Base-by-base conservation (phyloP, 2,888 invertebrate species). In the Apamea crenata region DNA sequence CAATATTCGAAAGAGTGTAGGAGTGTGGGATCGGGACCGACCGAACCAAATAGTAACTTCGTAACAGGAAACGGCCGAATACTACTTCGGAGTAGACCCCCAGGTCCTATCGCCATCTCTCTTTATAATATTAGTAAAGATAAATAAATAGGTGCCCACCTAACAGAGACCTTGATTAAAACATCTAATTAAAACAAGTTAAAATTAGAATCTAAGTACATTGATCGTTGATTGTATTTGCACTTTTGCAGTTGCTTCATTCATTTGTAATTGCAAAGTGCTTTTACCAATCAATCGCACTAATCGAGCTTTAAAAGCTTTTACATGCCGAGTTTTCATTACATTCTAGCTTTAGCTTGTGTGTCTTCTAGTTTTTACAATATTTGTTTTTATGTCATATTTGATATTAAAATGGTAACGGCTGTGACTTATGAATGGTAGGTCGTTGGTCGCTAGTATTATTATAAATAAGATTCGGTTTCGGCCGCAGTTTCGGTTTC, bases 251-350 rank as follows among this genome's bases (percentile, higher is more conserved):
- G 59, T 78, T 70, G 29, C 29, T 79, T 59, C 47, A 79, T 83
- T 73, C n/a, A 21, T 40, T 83, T 70, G 53, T 80, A 79, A 82
- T 80, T 80, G 29, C 70, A 74, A 74, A 79, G 61, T 79, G 80
- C 66, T 79, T 83, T 74, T 79, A 71, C 44, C 44, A 80, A 82
- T 80, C 80, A 80, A 70, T 83, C 66, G 84, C 25, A 70, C 74
- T 83, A 80, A 83, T 82, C 74, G 79, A 82, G 36, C 59, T 74
- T 74, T 83, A 59, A 82, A 83, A 53, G 83, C 73, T 78, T 78
- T 44, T 67, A 65, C 56, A 53, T 81, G 61, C 18, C 6, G 6
- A 40, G 74, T 29, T 66, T 74, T 80, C 18, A 65, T 73, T 80
- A 80, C 36, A 73, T 10, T 73, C 21, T 14, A 65, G 63, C 10